Base-by-base conservation (phyloP, 2,888 invertebrate genomes). In the Drosophila kambysellisi region DNA sequence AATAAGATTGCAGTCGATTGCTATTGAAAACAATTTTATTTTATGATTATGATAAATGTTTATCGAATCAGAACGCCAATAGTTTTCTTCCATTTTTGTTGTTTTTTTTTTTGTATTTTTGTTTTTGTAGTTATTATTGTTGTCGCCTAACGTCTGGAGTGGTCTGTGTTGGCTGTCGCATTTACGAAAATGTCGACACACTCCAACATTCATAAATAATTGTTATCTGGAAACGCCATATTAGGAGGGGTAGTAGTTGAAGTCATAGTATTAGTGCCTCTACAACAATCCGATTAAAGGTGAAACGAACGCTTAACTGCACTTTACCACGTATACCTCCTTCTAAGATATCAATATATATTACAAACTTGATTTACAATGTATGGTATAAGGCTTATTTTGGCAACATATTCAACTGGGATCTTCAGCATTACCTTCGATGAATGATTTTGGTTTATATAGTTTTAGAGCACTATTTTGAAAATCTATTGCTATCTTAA, bases 1-100 rank as follows among this genome's bases (percentile, higher is more conserved):
- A 88, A 90, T 88, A 74, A 82, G 80, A 88, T 90, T 86, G 87
- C 82, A 88, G 77, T 65, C 82, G 68, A 79, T 83, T 72, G 89
- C 53, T 58, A 77, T 76, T 69, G 64, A 79, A 83, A 74, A 68
- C 74, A 73, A 68, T 86, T 80, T 77, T 85, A 76, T 76, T 81
- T 86, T 83, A 86, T 82, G 84, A 83, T 83, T 91, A 89, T 88
- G 92, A 91, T 91, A 92, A 92, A 91, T 83, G 77, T 91, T 91
- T 92, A 91, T 92, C 91, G 91, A 92, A 91, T 92, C 89, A 86
- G 79, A 92, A 87, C 82, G 79, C 79, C 84, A 82, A 83, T 82
- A 75, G 79, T 64, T 56, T 74, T 60, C 25, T 25, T 25, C 25
- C n/a, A 43, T 67, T 60, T 69, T 65, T 65, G 52, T 76, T 79